Percentiles rank a stretch among this genome's conserved stretches.
Evolutionary conservation across 2,797 vertebrate species (phyloP).

Genomic region (Netta rufina): DNA sequence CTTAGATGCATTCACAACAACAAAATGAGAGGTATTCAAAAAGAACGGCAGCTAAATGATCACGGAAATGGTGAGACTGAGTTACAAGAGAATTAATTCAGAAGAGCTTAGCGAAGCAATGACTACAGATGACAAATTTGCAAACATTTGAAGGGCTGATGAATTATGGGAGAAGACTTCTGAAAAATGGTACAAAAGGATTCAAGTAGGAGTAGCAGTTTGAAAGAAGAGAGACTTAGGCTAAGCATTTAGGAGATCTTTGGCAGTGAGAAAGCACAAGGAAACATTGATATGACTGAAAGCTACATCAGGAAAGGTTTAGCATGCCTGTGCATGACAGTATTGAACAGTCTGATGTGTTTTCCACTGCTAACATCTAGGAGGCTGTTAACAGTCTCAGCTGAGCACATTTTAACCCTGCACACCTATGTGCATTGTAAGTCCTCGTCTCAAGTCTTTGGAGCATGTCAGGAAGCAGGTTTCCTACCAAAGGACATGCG

Average conservation of each 20-base stretch:
- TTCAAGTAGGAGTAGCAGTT: constrained; percentile 16
- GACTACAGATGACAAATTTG: constrained; percentile 47
- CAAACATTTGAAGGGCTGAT: constrained; percentile 56
- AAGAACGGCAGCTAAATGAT: constrained; percentile 22
- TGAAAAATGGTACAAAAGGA: not conserved
- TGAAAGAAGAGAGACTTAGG: constrained; percentile 1
- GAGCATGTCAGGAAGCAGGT: not conserved
- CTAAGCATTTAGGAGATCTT: not conserved
- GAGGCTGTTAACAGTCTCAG: not conserved
- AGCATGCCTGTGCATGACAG: not conserved
- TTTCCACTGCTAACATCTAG: not conserved
- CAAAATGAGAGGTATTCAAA: not conserved
- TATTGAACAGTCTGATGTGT: not conserved
- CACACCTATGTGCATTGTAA: not conserved
- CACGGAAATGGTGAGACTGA: not conserved
- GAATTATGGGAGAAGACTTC: constrained; percentile 33
- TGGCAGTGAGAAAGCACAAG: constrained; percentile 8
- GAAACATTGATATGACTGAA: not conserved
- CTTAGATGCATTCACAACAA: not conserved
- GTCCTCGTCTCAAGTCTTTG: not conserved
- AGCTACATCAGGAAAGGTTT: not conserved
- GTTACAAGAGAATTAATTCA: constrained; percentile 32
- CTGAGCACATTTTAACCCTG: not conserved
- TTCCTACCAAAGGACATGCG: not conserved
- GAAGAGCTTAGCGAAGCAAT: constrained; percentile 23